A percentile compares a stretch with the other conserved stretches of the same genome.
These are phyloP conservation scores for Cephus pygmeus DNA, from an alignment of 2,888 invertebrate species.

Conservation along the genomic window DNA sequence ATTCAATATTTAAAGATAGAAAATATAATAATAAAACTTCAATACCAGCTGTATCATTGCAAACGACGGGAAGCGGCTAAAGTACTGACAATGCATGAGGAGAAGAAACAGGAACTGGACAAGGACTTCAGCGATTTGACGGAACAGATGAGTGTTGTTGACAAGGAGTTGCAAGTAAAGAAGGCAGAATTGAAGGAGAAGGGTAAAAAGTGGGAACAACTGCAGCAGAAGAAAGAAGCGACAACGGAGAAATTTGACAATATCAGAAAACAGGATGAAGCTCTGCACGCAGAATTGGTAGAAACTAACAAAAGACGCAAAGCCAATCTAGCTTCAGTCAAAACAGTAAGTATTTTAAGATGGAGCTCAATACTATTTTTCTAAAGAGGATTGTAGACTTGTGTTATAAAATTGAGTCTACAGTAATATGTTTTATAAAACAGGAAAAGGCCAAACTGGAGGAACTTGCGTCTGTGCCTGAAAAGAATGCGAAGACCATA, in stretches of 20 bases:
- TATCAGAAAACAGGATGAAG: conserved; percentile 65
- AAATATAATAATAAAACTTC: conserved; percentile 75
- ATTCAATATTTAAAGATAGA: conserved; percentile 82
- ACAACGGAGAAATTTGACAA: conserved; percentile 67
- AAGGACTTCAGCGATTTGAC: conserved; percentile 46
- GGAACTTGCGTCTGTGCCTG: conserved; percentile 75
- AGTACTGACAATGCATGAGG: conserved; percentile 41
- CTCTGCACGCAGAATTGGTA: conserved; percentile 74
- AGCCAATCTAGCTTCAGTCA: conserved; percentile 76
- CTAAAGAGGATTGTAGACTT: not conserved
- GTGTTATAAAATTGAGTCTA: not conserved
- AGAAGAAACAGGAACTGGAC: conserved; percentile 43
- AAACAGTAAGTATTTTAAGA: conserved; percentile 43
- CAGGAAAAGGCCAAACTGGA: conserved; percentile 77
- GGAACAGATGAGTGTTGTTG: conserved; percentile 69
- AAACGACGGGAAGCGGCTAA: conserved; percentile 45
- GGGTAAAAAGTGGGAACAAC: conserved; percentile 65
- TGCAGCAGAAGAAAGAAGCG: conserved; percentile 73
- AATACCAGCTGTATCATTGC: conserved; percentile 54
- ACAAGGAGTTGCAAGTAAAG: conserved; percentile 71
- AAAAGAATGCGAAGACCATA: conserved; percentile 79
- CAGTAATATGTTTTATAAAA: conserved; percentile 34
- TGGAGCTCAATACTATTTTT: not conserved
- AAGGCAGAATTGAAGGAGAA: conserved; percentile 67
- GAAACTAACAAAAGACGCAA: conserved; percentile 80